These are phyloP conservation scores for Falco punctatus DNA, from an alignment of 2,113 vertebrate species.

Conservation along the genomic window DNA sequence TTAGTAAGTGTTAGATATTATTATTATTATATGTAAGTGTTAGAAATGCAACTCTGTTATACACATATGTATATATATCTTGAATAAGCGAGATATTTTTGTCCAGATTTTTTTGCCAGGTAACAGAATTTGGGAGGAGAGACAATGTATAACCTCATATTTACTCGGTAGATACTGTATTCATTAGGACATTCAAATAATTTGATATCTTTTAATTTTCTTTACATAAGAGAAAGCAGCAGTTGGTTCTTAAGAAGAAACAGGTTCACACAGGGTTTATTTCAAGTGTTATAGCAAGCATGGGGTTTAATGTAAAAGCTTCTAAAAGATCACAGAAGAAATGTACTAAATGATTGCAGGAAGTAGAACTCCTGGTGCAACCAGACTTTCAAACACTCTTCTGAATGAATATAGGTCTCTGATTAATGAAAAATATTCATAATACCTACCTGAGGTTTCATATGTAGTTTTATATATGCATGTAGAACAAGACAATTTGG, in stretches of 20 bases:
- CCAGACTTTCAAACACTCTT: not conserved
- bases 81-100: not conserved
- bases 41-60: slow-evolving; percentile 6
- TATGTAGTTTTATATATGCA: not conserved
- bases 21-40: not conserved
- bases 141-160: not conserved
- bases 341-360: not conserved
- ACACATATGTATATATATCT: not conserved
- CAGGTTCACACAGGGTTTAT: slow-evolving; percentile 2
- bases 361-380: not conserved
- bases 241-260: slow-evolving; percentile 23
- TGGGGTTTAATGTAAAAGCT: not conserved
- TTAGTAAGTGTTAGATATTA: not conserved
- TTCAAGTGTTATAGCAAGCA: not conserved
- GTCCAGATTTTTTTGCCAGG: not conserved
- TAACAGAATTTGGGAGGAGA: not conserved
- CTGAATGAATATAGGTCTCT: not conserved
- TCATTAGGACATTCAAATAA: not conserved
- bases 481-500: not conserved
- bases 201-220: slow-evolving; percentile 13
- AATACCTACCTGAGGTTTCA: not conserved
- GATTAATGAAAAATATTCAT: not conserved
- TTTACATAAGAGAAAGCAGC: slow-evolving; percentile 27
- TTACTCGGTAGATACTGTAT: not conserved
- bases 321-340: slow-evolving; percentile 23